Evolutionary conservation across 2,113 vertebrate genomes (phyloP), one percentile per base, ranked within the genome.

Genomic region (Carassius gibelio): DNA sequence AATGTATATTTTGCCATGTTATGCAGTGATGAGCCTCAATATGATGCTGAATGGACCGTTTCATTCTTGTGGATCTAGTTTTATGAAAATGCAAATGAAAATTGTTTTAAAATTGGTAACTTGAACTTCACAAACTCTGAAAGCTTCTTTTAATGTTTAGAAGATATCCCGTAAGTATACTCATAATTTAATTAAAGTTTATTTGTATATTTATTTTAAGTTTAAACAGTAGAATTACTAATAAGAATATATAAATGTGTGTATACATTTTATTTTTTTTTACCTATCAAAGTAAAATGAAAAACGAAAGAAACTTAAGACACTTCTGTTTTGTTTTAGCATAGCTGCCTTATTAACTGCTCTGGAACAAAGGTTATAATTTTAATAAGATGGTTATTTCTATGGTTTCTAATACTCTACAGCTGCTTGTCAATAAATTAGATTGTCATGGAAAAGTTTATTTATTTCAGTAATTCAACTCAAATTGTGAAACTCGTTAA

Each of bases 1-100:
- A 81, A 48, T 3, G 17, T 64, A n/a, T 38, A 80, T 62, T 79
- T 79, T 80, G 78, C n/a, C 59, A 48, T 64, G n/a, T 45, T 19
- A 64, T 79, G 19, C 21, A 26, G 57, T 17, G 36, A 11, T 79
- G 6, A 36, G 75, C 30, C 52, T 78, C 30, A 62, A 23, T 78
- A 42, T 45, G 10, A 61, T 19, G 77, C 36, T 7, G 45, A 48
- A 8, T 64, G 77, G 52, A 59, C 30, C 10, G 57, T 30, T 26
- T 11, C 8, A 3, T n/a, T 61, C 1, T 79, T 79, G 21, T 38
- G 6, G n/a, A 2, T 57, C 2, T n/a, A 26, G 36, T 38, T 69
- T 36, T 69, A 19, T n/a, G 19, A 1, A 71, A 74, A 74, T 48
- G 42, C 42, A 50, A 48, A 50, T 23, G 42, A 69, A 2, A 48